These are phyloP conservation scores for Aphaenogaster ashmeadi DNA, from an alignment of 1,140 invertebrate genomes.

Conservation along the genomic window DNA sequence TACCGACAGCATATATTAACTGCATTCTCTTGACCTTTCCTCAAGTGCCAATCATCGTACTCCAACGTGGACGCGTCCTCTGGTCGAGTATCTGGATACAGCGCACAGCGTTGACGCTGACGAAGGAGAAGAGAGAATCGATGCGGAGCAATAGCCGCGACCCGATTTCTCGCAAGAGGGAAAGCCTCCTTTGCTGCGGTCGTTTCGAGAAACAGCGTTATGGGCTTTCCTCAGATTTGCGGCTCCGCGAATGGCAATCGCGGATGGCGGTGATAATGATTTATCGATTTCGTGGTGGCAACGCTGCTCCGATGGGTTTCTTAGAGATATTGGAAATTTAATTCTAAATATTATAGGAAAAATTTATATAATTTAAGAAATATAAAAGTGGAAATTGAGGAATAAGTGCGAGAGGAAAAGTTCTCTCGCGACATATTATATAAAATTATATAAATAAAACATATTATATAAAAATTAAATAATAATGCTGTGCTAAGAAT, in stretches of 20 bases:
- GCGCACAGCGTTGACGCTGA: neutral
- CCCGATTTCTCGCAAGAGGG: slow-evolving; percentile 66
- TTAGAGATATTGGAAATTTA: slow-evolving; percentile 40
- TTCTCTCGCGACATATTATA: neutral
- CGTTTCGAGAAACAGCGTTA: slow-evolving; percentile 56
- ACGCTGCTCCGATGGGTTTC: neutral
- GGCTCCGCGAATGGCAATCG: slow-evolving; percentile 45
- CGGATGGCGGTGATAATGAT: slow-evolving; percentile 40
- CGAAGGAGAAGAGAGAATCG: slow-evolving; percentile 57
- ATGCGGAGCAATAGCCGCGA: slow-evolving; percentile 50
- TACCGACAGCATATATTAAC: slow-evolving; percentile 65
- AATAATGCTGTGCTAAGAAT: no score
- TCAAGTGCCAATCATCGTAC: slow-evolving; percentile 56
- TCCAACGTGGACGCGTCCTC: slow-evolving; percentile 2
- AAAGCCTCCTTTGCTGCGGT: slow-evolving; percentile 60
- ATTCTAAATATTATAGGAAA: slow-evolving; percentile 35
- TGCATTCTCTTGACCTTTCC: slow-evolving; percentile 78
- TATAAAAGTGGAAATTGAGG: neutral
- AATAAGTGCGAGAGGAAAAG: neutral
- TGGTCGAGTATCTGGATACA: slow-evolving; percentile 55
- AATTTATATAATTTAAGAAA: neutral
- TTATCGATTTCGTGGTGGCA: slow-evolving; percentile 50
- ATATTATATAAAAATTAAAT: neutral
- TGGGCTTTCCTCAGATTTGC: slow-evolving; percentile 55
- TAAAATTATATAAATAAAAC: no score